Conservation (phyloP, 1,140 invertebrate genomes). For the Aradophagus sp. region DNA sequence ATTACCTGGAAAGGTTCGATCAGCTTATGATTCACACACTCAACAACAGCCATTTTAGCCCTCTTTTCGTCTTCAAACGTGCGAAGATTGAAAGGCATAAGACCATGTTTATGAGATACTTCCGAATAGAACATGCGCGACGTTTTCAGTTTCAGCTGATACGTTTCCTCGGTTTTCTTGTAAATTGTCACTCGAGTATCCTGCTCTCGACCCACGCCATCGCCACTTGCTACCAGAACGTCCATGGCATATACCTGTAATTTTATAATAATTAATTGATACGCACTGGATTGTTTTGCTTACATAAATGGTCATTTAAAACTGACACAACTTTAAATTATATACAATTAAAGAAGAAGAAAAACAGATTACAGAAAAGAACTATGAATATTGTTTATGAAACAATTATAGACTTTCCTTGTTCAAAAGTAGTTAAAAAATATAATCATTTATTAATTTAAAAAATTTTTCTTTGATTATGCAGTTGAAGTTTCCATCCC, state of each 20-base stretch:
- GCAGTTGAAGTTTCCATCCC: too few relatives aligned
- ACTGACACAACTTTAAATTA: too few relatives aligned
- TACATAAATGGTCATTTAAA: too few relatives aligned
- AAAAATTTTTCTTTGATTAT: too few relatives aligned
- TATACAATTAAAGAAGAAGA: too few relatives aligned
- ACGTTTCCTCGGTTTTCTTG: conserved; percentile 98
- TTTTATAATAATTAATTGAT: too few relatives aligned
- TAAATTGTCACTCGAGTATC: conserved; percentile 97
- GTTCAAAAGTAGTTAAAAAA: too few relatives aligned
- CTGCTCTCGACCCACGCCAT: conserved; percentile 91
- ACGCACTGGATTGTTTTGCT: too few relatives aligned
- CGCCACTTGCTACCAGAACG: conserved; percentile 95
- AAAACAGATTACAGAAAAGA: too few relatives aligned
- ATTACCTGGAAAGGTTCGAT: conserved; percentile 96
- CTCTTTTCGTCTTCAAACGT: conserved; percentile 97
- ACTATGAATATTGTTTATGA: too few relatives aligned
- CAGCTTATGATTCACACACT: conserved; percentile 98
- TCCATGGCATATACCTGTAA: conserved; percentile 97
- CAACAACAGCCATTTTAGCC: conserved; percentile 96
- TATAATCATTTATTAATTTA: too few relatives aligned
- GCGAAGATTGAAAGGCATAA: conserved; percentile 94
- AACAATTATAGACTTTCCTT: too few relatives aligned
- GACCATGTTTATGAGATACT: conserved; percentile 93
- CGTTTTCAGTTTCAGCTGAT: conserved; percentile 97
- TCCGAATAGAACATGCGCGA: conserved; percentile 96